These are phyloP conservation scores for Apistogramma diplotaenia DNA, from an alignment of 2,113 vertebrate species.

Conservation along the genomic window DNA sequence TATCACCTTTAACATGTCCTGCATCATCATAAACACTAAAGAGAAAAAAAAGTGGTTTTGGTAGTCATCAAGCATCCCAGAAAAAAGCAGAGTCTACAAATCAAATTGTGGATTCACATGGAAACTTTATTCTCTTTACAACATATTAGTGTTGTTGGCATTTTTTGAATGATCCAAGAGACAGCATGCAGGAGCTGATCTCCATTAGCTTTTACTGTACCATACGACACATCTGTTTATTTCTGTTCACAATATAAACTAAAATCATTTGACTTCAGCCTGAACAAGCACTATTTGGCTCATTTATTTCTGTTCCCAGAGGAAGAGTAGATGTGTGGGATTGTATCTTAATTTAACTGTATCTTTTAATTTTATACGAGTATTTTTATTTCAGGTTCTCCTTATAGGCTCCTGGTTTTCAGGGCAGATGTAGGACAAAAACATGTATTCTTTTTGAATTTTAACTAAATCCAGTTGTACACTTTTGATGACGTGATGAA, in stretches of 20 bases:
- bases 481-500: neutral
- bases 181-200: neutral
- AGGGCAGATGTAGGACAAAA: neutral
- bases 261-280: neutral
- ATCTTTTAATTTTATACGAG: neutral
- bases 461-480: neutral
- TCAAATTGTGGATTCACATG: neutral
- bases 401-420: neutral
- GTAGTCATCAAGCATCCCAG: neutral
- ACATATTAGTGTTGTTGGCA: neutral
- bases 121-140: slow-evolving; percentile 32
- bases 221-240: slow-evolving; percentile 6
- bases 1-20: neutral
- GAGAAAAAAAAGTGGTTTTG: slow-evolving; percentile 3
- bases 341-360: neutral
- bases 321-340: neutral
- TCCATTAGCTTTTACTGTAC: neutral
- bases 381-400: neutral
- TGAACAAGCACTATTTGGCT: neutral
- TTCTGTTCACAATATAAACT: neutral
- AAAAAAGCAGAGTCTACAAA: slow-evolving; percentile 1
- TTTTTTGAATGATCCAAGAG: slow-evolving; percentile 20
- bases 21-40: neutral
- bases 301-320: neutral
- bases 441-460: neutral